Percentiles rank a stretch among this genome's conserved stretches.
Conservation (phyloP, 1,140 invertebrate species). For the Zaprionus capensis region DNA sequence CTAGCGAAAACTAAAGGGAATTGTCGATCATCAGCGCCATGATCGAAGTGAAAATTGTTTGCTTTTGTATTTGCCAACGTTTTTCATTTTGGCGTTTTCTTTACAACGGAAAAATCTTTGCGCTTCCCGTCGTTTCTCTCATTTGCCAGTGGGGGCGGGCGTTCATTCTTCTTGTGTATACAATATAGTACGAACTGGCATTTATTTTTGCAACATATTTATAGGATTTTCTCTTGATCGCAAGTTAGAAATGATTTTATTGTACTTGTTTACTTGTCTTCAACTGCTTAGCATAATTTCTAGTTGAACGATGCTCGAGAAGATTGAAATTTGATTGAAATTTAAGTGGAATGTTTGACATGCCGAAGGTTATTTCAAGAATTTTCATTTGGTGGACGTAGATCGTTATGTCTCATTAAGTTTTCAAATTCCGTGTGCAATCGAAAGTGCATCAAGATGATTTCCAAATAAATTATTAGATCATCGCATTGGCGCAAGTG, state of each 20-base stretch:
- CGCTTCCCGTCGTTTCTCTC: conserved; percentile 49
- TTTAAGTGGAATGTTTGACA: conserved; percentile 9
- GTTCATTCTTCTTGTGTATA: conserved; percentile 26
- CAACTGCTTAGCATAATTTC: conserved; percentile 42
- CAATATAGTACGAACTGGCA: conserved; percentile 64
- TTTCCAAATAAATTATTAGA: conserved; percentile 32
- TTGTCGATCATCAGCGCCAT: conserved; percentile 19
- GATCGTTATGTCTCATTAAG: conserved; percentile 21
- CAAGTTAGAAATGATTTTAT: conserved; percentile 62
- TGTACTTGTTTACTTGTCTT: conserved; percentile 54
- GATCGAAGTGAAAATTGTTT: conserved; percentile 32
- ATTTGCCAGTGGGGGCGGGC: conserved; percentile 4
- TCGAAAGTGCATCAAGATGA: conserved; percentile 9
- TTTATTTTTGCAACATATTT: conserved; percentile 66
- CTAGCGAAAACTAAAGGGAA: conserved; percentile 1
- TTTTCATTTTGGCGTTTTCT: conserved; percentile 53
- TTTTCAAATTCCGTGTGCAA: conserved; percentile 17
- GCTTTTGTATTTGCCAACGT: conserved; percentile 56
- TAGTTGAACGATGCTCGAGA: not conserved
- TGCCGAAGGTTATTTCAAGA: not conserved
- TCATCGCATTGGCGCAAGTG: conserved; percentile 27
- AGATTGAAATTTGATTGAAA: conserved; percentile 10
- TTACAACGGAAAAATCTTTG: conserved; percentile 74
- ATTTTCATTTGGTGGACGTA: conserved; percentile 16
- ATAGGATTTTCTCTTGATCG: conserved; percentile 50